Conservation (phyloP, 2,888 invertebrate species). For the Campaea margaritaria region DNA sequence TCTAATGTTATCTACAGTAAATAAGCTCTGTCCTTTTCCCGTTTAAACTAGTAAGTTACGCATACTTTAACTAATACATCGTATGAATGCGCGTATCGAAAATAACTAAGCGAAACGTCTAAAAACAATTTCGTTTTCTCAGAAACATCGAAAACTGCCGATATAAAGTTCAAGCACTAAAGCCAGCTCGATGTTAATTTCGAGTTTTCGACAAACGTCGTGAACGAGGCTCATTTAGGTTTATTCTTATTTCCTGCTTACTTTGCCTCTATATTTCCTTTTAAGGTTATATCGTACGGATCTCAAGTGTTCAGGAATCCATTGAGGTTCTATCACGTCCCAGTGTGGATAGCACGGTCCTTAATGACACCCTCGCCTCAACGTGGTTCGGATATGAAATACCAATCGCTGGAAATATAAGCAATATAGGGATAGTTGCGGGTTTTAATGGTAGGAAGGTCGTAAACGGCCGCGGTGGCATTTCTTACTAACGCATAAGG, state of each 20-base stretch:
- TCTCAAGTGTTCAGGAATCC: slow-evolving; percentile 24
- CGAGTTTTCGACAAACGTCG: not conserved
- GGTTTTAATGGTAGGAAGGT: slow-evolving; percentile 16
- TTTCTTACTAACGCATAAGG: slow-evolving; percentile 8
- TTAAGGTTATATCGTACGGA: slow-evolving; percentile 17
- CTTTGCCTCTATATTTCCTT: slow-evolving; percentile 18
- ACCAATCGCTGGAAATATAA: slow-evolving; percentile 32
- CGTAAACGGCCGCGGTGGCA: slow-evolving; percentile 12
- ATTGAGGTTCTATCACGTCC: slow-evolving; percentile 38
- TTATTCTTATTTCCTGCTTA: slow-evolving; percentile 17
- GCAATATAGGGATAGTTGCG: slow-evolving; percentile 16
- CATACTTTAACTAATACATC: no score
- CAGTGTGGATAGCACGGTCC: slow-evolving; percentile 11
- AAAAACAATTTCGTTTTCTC: no score
- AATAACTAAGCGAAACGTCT: no score
- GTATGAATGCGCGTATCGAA: no score
- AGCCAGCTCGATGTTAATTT: not conserved
- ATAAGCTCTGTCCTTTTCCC: no score
- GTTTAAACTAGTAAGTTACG: no score
- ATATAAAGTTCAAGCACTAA: not conserved
- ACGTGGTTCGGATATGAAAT: slow-evolving; percentile 41
- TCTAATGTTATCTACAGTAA: no score
- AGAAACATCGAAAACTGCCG: no score
- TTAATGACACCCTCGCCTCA: slow-evolving; percentile 27
- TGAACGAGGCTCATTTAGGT: slow-evolving; percentile 1